Evolutionary conservation across 2,888 invertebrate genomes (phyloP), one percentile per base, ranked within the genome.

Genomic region (Drosophila vallismaia): DNA sequence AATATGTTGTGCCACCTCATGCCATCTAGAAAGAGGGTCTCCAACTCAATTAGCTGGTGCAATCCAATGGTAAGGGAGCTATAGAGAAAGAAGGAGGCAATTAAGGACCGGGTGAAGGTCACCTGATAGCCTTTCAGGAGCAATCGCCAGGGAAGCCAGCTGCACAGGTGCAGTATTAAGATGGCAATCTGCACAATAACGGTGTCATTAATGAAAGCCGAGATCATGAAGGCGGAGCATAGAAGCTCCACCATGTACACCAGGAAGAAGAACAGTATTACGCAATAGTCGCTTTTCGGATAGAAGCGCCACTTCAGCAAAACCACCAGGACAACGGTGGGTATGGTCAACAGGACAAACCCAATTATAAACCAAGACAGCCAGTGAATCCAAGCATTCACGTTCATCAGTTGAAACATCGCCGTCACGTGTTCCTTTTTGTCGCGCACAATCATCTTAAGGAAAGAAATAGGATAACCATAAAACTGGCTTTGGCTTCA

Each of bases 121-220:
- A 36, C 2, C 0, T 26, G 6, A 0, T n/a, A 4, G 2, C 44
- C 59, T 38, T 8, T 9, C 0, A 59, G 0, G 93, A 80, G 2
- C 12, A 62, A 26, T 3, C 60, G 46, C 60, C 38, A 96, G 1
- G 97, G 97, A 7, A 95, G 90, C 86, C 94, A 95, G 0, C 94
- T 92, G 2, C 95, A 53, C 81, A 96, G 95, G 94, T 95, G 96
- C 31, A 94, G 87, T 1, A 96, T 92, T 0, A 95, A 95, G 10
- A 94, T 94, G 28, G 95, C 94, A 14, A 95, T 93, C 1, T 96
- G 94, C 8, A 95, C 96, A 5, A 94, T 94, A 81, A 94, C 95
- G 0, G 95, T 96, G 94, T 94, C 95, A 0, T 94, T 94, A 89
- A 96, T 96, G 74, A 96, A 94, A 2, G 95, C 94, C 77, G 95